Evolutionary conservation across 2,888 invertebrate species (phyloP), one percentile per base, ranked within the genome.

Genomic region (Ctena decussata): DNA sequence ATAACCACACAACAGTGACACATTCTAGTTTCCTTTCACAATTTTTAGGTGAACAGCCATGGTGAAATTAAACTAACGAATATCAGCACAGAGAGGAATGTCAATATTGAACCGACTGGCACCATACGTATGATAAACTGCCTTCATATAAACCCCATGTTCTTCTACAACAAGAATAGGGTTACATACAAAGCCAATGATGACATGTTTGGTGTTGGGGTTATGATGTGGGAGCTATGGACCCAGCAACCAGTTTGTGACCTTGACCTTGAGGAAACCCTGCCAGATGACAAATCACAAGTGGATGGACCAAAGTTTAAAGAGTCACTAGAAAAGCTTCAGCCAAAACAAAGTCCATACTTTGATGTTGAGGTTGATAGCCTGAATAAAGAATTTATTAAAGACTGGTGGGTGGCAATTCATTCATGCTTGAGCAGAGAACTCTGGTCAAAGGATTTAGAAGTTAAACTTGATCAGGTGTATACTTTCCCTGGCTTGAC

Each of bases 141-240:
- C 39, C 60, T 88, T 18, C 82, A 88, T 53, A 39, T 88, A 2
- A 53, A 73, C 18, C 82, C 84, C 15, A 77, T 73, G 37, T 85
- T 88, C 69, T 79, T 85, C 71, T 71, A 53, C 24, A 76, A 70
- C 15, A 77, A 84, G 32, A 57, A 35, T 39, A 18, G 60, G 1
- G 82, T 65, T 15, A 39, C n/a, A 18, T 88, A 88, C 49, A 41
- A 46, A 12, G 18, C 57, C 3, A 49, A 53, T 35, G 85, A 91
- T 70, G 93, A 93, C 70, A 92, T 93, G 91, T 93, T 90, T 85
- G 85, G 90, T 35, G 82, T 93, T 18, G 93, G 92, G 21, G 80
- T 93, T 27, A 84, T 92, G 71, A 92, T 93, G 93, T 93, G 89
- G 87, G 93, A 93, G 71, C 75, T 92, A 37, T 92, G 91, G 91